Evolutionary conservation across 2,113 vertebrate genomes (phyloP), one percentile per base, ranked within the genome.

Genomic region (Neodon shergylaensis): DNA sequence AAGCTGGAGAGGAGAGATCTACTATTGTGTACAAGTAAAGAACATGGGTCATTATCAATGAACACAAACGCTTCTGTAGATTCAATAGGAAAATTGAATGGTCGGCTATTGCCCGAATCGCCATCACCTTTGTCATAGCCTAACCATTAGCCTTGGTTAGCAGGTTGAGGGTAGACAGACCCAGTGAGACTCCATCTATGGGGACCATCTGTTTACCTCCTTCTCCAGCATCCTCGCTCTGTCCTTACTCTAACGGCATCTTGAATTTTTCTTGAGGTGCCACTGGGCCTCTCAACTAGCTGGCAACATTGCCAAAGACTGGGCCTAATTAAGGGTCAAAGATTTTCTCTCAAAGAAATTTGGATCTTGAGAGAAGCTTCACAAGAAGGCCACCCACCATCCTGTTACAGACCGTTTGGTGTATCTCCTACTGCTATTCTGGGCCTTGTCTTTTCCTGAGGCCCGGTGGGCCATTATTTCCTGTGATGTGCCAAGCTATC

Each of bases 21-120:
- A 61, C 47, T 94, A 93, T 95, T 61, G 13, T 39, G 24, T 82
- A 49, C 73, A 81, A 95, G 88, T 92, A 79, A 95, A 42, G 68
- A 83, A 76, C 19, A 22, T 39, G 39, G 78, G 26, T 66, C 70
- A 81, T 42, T 68, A 77, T 28, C 47, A 65, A 21, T 81, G 78
- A 94, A 28, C 16, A 26, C 42, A 92, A 91, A 70, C 81, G 16
- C 65, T 92, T 94, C 85, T 81, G 39, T 65, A 70, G 83, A 17
- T 88, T 88, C 61, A 7, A 42, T 24, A 36, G 76, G 54, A 92
- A 94, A 36, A 52, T 16, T 63, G 22, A 39, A n/a, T 14, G 81
- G 33, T 83, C 52, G 92, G 54, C 70, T 44, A 66, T 52, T 14
- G 21, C 39, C n/a, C 74, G 76, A 10, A 61, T 94, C 72, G 82